Evolutionary conservation across 2,113 vertebrate species (phyloP).

Genomic region (Motacilla tschutschensis): DNA sequence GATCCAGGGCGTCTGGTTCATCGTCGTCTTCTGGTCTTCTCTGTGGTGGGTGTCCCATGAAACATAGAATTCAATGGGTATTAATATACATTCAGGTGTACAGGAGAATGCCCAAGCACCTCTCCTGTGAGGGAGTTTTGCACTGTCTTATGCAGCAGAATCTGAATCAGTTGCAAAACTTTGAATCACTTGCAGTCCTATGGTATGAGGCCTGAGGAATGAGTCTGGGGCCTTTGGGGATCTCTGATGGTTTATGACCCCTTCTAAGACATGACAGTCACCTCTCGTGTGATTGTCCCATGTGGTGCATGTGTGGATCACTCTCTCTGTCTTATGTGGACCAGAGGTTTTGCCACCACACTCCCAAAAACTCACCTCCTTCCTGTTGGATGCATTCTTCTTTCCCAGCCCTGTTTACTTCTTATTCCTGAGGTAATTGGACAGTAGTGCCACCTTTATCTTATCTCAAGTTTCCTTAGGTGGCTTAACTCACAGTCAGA

Average conservation of each 20-base stretch:
- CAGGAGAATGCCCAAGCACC: not conserved
- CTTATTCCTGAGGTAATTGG: not conserved
- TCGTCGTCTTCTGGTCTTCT: not conserved
- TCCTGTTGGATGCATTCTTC: not conserved
- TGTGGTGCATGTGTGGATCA: not conserved
- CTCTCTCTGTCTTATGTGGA: not conserved
- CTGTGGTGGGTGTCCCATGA: not conserved
- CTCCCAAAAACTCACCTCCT: not conserved
- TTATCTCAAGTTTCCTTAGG: not conserved
- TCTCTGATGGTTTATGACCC: not conserved
- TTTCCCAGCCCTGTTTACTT: not conserved
- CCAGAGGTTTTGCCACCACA: not conserved
- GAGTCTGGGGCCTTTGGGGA: not conserved
- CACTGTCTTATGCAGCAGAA: not conserved
- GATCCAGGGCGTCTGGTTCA: not conserved
- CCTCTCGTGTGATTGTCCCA: not conserved
- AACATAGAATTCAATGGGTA: not conserved
- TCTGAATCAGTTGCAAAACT: not conserved
- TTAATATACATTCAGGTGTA: not conserved
- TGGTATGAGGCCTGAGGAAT: not conserved
- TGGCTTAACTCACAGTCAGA: not conserved
- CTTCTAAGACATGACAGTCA: fast-evolving
- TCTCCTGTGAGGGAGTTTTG: not conserved
- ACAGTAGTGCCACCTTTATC: not conserved
- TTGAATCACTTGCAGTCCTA: not conserved